Conservation (phyloP, 2,888 invertebrate species). For the Balanococcus diminutus region DNA sequence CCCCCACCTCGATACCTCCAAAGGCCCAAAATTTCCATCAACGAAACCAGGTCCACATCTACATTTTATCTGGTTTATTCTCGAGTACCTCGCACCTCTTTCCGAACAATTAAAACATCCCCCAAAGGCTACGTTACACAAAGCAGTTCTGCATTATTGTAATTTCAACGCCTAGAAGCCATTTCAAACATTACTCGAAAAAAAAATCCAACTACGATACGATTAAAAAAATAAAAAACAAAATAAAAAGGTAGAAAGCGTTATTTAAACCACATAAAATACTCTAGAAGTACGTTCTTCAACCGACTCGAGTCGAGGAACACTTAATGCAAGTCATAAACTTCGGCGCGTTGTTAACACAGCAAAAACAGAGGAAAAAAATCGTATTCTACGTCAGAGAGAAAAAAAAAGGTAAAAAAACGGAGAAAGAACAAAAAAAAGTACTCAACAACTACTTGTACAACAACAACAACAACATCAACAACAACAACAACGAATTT, state of each 20-base stretch:
- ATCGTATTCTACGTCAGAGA: constrained; percentile 41
- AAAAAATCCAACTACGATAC: neutral
- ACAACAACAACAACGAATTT: constrained; percentile 61
- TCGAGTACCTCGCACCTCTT: neutral
- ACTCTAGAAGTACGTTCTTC: neutral
- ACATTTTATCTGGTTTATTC: neutral
- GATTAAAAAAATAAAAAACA: neutral
- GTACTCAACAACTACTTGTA: constrained; percentile 45
- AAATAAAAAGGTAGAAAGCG: neutral
- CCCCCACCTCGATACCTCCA: neutral
- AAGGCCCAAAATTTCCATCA: neutral
- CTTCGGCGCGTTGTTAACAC: constrained; percentile 18
- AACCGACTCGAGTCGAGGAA: neutral
- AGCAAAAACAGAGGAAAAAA: neutral
- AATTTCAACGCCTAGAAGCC: neutral
- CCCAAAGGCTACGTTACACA: neutral
- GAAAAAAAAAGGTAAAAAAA: constrained; percentile 42
- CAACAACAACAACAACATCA: constrained; percentile 57
- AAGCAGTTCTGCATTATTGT: neutral
- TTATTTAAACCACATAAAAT: neutral
- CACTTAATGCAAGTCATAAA: constrained; percentile 6
- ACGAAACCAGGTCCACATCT: neutral
- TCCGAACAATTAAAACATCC: neutral
- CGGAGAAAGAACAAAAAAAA: constrained; percentile 31
- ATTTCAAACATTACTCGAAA: neutral